phyloP scores from a whole-genome alignment of 2,113 vertebrate species.

The Monarcha castaneiventris region DNA sequence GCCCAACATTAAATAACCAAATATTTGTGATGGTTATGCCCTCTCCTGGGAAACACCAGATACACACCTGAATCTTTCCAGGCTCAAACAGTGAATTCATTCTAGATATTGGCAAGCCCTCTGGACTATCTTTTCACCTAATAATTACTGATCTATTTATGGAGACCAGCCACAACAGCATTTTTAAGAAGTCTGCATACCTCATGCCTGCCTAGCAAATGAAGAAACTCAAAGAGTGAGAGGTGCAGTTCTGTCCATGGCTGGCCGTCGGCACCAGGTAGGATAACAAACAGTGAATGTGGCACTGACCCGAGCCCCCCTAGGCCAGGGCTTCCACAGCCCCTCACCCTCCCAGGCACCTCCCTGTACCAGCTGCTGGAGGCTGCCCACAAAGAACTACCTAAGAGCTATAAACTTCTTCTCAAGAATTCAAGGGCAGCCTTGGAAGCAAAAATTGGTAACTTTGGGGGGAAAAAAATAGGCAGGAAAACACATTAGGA shows the following conservation, averaged over 20 bases:
- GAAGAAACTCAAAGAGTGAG: background rate
- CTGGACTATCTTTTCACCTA: background rate
- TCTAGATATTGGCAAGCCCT: background rate
- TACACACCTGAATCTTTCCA: background rate
- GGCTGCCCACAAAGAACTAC: background rate
- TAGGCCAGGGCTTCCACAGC: background rate
- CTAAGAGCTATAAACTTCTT: background rate
- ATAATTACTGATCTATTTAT: background rate
- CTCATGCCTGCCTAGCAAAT: background rate
- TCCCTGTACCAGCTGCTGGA: background rate
- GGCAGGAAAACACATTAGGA: background rate
- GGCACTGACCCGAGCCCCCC: background rate
- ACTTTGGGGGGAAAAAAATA: background rate
- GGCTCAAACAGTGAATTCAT: background rate
- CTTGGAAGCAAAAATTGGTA: background rate
- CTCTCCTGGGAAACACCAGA: background rate
- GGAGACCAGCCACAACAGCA: background rate
- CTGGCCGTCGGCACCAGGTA: fast-evolving
- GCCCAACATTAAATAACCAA: background rate
- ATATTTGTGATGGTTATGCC: background rate
- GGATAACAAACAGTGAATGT: fast-evolving
- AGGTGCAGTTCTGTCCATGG: fast-evolving
- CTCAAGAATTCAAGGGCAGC: background rate
- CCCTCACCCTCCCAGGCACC: too few species aligned
- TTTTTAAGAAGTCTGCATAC: background rate